Evolutionary conservation across 2,113 vertebrate genomes (phyloP).

Genomic region (Otus sunia): DNA sequence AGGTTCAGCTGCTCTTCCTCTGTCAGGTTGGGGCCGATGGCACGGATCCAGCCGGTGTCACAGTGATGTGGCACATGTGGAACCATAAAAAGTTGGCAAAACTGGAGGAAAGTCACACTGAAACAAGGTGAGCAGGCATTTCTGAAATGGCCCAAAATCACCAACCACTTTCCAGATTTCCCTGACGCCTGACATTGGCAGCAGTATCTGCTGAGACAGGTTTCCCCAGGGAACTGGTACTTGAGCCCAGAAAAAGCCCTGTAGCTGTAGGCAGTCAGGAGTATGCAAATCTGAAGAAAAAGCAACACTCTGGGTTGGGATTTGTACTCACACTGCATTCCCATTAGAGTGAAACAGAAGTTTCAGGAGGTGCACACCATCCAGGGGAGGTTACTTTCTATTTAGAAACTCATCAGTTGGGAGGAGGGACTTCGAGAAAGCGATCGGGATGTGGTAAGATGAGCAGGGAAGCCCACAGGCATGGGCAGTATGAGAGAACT

Average conservation of each 20-base stretch:
- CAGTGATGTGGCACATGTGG: slow-evolving; percentile 76
- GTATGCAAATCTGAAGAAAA: not conserved
- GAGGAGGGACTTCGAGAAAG: not conserved
- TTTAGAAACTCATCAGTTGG: not conserved
- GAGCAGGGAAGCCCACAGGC: not conserved
- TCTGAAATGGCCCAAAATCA: slow-evolving; percentile 85
- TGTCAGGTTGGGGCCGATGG: slow-evolving; percentile 73
- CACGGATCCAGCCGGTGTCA: slow-evolving; percentile 82
- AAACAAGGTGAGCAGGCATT: slow-evolving; percentile 70
- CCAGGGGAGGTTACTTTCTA: not conserved
- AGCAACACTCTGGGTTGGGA: not conserved
- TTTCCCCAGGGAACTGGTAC: not conserved
- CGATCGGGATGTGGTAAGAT: not conserved
- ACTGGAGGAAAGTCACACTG: slow-evolving; percentile 76
- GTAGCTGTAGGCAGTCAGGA: not conserved
- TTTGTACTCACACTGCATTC: not conserved
- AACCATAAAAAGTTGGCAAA: slow-evolving; percentile 82
- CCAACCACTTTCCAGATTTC: slow-evolving; percentile 79
- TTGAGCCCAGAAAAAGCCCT: not conserved
- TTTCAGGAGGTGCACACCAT: not conserved
- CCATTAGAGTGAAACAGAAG: not conserved
- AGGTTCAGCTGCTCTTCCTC: slow-evolving; percentile 72
- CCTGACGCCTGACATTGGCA: slow-evolving; percentile 72
- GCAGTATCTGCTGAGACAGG: not conserved
- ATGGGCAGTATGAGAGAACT: not conserved